A percentile compares a stretch with the other conserved stretches of the same genome.
phyloP scores from a whole-genome alignment of 2,113 vertebrate species.

The Madoqua kirkii region DNA sequence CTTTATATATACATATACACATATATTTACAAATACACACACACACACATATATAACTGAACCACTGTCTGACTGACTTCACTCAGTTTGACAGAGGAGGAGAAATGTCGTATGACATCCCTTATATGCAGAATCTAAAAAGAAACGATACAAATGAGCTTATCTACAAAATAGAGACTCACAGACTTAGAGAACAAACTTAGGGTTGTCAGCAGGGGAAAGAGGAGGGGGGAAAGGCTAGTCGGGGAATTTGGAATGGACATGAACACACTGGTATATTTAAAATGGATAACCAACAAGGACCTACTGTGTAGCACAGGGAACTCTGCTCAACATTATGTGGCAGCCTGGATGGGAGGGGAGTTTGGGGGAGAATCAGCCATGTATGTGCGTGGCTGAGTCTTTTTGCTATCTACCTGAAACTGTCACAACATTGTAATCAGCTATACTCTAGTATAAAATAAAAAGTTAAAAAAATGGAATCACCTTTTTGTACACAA shows the following conservation, averaged over 20 bases:
- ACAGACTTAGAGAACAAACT: not conserved
- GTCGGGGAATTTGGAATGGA: not conserved
- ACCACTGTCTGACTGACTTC: not conserved
- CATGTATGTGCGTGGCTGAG: not conserved
- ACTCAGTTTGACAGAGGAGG: not conserved
- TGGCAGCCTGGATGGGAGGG: not conserved
- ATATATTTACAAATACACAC: not conserved
- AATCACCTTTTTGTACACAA: not conserved
- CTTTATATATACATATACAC: not conserved
- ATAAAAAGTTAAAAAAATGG: not conserved
- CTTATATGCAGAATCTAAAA: not conserved
- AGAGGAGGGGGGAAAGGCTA: not conserved
- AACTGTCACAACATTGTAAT: not conserved
- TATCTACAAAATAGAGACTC: not conserved
- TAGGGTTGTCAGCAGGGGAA: not conserved
- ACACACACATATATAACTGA: not conserved
- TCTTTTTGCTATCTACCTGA: not conserved
- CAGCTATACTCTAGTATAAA: not conserved
- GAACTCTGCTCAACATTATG: accelerated
- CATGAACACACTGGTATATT: not conserved
- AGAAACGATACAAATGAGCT: not conserved
- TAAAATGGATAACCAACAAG: not conserved
- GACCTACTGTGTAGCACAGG: not conserved
- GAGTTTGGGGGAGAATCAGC: not conserved
- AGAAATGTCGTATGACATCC: not conserved